Evolutionary conservation across 1,140 invertebrate species (phyloP).

Genomic region (Achatina immaculata): DNA sequence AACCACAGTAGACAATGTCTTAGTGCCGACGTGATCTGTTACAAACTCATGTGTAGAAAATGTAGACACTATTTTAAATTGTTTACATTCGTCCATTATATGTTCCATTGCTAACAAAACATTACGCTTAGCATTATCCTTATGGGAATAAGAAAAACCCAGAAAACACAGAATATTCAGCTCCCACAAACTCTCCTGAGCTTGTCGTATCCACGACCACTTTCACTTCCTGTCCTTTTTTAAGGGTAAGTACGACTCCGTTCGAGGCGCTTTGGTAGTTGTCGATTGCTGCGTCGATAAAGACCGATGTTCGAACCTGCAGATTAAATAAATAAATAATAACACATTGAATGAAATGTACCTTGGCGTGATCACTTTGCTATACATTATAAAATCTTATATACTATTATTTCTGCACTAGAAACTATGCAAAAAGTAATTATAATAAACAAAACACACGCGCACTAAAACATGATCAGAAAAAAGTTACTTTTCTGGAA

Average conservation of each 20-base stretch:
- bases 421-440: background rate
- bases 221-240: conserved; percentile 20
- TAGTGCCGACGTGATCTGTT: too few relatives aligned
- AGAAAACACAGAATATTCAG: conserved; percentile 21
- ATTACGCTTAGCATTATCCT: too few relatives aligned
- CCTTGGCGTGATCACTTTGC: background rate
- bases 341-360: background rate
- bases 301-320: conserved; percentile 28
- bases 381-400: background rate
- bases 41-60: too few relatives aligned
- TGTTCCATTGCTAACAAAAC: too few relatives aligned
- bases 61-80: too few relatives aligned
- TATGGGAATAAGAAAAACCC: conserved; percentile 28
- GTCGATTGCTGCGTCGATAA: background rate
- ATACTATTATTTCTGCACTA: background rate
- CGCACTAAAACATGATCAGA: too few relatives aligned
- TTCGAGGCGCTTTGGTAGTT: conserved; percentile 28
- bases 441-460: background rate
- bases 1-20: too few relatives aligned
- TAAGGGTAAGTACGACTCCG: conserved; percentile 7
- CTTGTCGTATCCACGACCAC: conserved; percentile 21
- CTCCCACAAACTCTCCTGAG: conserved; percentile 11
- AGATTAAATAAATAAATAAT: background rate
- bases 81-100: too few relatives aligned
- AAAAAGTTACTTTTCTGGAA: too few relatives aligned